Evolutionary conservation across 2,888 invertebrate genomes (phyloP), one percentile per base, ranked within the genome.

Genomic region (Liposcelis brunnea): DNA sequence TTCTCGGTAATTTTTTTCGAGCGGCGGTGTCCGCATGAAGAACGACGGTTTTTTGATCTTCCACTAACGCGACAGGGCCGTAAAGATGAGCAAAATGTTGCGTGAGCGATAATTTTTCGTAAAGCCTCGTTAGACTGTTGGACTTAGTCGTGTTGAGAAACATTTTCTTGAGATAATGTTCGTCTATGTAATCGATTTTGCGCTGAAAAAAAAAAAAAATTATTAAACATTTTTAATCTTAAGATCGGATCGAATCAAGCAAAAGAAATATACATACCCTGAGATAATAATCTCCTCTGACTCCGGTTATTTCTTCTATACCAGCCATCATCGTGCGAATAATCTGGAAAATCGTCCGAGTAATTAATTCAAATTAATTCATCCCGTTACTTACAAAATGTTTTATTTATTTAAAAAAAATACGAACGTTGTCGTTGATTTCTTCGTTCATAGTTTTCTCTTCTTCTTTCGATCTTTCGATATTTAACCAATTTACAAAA

Each of bases 271-370:
- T 31, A 35, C 44, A 51, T 47, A 53, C 62, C 52, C 65, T 53
- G 10, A 64, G 49, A 50, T 66, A 62, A 51, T 67, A 61, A 53
- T 70, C 67, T 5, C 72, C 71, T 45, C 65, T 59, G 51, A 65
- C 62, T 3, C 72, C 71, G 31, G 66, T 61, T 42, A 74, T 61
- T 47, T 69, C 71, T 55, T 74, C 73, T 18, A 74, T 59, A 3
- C 71, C 72, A 11, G 70, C 68, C 68, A 72, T 70, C 48, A 70
- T 56, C 54, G 71, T 71, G 55, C 71, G 71, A 50, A 72, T 63
- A 48, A 71, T 58, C 66, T 69, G 53, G 31, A 56, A 51, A n/a
- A n/a, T n/a, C n/a, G n/a, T n/a, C n/a, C n/a, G n/a, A n/a, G n/a
- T n/a, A n/a, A n/a, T n/a, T n/a, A n/a, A n/a, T n/a, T n/a, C n/a